Base-by-base conservation (phyloP, 2,113 vertebrate species). In the Aleadryas rufinucha region DNA sequence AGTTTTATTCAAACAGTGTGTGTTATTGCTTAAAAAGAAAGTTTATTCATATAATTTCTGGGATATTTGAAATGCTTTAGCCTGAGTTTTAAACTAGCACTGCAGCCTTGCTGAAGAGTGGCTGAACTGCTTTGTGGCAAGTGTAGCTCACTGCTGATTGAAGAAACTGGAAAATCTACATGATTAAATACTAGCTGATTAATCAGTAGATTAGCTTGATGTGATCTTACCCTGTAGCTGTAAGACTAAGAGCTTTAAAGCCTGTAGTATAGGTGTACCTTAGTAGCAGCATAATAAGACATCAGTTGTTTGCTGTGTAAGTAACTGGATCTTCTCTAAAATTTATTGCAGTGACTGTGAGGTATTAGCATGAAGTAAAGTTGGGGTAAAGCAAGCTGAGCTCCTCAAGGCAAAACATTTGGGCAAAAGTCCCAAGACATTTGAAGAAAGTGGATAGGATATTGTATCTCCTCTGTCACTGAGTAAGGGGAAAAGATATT, bases 21-120 rank as follows among this genome's bases (percentile, higher is more conserved):
- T 97, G 96, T 96, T 97, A 95, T 97, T 97, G 97, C 97, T 97
- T 97, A 97, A 97, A 98, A 98, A 98, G 98, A 97, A 96, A 86
- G 33, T 82, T 93, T 96, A 52, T 97, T 97, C 54, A 53, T 94
- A 28, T 96, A 45, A 90, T 95, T 95, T 82, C 92, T 92, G 96
- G 87, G 88, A 88, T 79, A 75, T 45, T 86, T 84, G 65, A 90
- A 80, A 93, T 94, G 86, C 85, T 95, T 95, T 80, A 95, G 91
- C 75, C 63, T 71, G 70, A 30, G 31, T 60, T 76, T 66, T 88
- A 70, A 95, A 72, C 69, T 80, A 84, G 75, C n/a, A 47, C 52
- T 42, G 33, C 60, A 93, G 61, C 65, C 52, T 88, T 85, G 42
- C 52, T 93, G 42, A 84, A 56, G 72, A 90, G 45, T 37, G 52